Base-by-base conservation (phyloP, 2,113 vertebrate species). In the Lophochroa leadbeateri region DNA sequence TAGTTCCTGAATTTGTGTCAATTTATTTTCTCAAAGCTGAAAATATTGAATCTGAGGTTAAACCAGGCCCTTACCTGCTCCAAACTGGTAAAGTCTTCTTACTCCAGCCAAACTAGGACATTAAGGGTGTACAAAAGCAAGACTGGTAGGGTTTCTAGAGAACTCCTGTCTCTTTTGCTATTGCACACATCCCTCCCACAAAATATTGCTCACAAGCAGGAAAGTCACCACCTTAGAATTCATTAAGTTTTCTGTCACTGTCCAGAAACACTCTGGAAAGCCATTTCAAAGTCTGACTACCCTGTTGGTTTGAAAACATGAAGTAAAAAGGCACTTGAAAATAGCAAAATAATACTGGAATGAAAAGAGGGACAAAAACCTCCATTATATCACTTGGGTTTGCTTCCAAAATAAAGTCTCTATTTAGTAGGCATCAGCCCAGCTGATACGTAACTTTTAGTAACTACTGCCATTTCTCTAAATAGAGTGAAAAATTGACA, bases 401-500 rank as follows among this genome's bases (percentile, higher is more conserved):
- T 92, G 31, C 33, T 87, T 89, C 95, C 94, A 94, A 94, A 77
- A 92, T 78, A 89, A 97, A 91, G 90, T 96, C 94, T 96, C 81
- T 28, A 3, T 82, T 86, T 60, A 63, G 81, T 6, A 75, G 89
- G 89, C 86, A 79, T n/a, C 27, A 55, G 27, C 72, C 83, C 87
- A 94, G 39, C 29, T 68, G 4, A 13, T 60, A 29, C 3, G 3
- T 60, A 65, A 58, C 58, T 70, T 58, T 25, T 60, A 65, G 41
- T 17, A 86, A 88, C 46, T 70, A 70, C 75, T 91, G 84, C 14
- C 29, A 60, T 91, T 72, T 89, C 18, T 68, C 74, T 79, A 88
- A 90, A 81, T 4, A 76, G 33, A 84, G 24, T 57, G 24, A 91
- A 81, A 87, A 90, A 13, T 8, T 71, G 11, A 63, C 61, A 27